These are phyloP conservation scores for Carcinoscorpius rotundicauda DNA, from an alignment of 1,140 invertebrate genomes.

Conservation along the genomic window DNA sequence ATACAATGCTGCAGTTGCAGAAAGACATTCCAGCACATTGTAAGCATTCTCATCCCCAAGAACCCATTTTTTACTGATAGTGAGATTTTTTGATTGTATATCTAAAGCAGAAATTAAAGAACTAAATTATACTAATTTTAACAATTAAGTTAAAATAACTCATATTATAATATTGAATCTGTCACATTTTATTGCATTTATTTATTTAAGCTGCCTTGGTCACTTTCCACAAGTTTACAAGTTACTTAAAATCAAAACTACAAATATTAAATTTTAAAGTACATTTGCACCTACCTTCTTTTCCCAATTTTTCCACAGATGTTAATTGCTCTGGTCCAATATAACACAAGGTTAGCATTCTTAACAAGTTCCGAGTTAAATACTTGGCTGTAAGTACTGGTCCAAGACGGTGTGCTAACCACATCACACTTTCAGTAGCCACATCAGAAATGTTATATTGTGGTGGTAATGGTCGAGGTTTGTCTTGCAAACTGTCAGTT, in stretches of 20 bases:
- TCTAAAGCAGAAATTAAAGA: neutral
- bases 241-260: too few relatives aligned
- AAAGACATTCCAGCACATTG: slow-evolving; percentile 76
- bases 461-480: too few relatives aligned
- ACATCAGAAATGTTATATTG: slow-evolving; percentile 62
- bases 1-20: slow-evolving; percentile 72
- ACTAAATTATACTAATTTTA: neutral
- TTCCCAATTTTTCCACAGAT: neutral
- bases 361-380: slow-evolving; percentile 77
- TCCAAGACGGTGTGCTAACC: slow-evolving; percentile 85
- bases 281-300: too few relatives aligned
- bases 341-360: slow-evolving; percentile 89
- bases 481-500: too few relatives aligned
- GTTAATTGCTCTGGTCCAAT: slow-evolving; percentile 64
- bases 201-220: too few relatives aligned
- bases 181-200: too few relatives aligned
- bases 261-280: too few relatives aligned
- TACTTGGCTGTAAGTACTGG: slow-evolving; percentile 83
- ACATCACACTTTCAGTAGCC: slow-evolving; percentile 77
- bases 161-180: too few relatives aligned
- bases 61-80: slow-evolving; percentile 25
- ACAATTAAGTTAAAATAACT: too few relatives aligned
- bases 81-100: slow-evolving; percentile 4
- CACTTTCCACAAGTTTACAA: too few relatives aligned
- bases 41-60: slow-evolving; percentile 66